These are phyloP conservation scores for Zaprionus gabonicus DNA, from an alignment of 1,140 invertebrate species.

Conservation along the genomic window DNA sequence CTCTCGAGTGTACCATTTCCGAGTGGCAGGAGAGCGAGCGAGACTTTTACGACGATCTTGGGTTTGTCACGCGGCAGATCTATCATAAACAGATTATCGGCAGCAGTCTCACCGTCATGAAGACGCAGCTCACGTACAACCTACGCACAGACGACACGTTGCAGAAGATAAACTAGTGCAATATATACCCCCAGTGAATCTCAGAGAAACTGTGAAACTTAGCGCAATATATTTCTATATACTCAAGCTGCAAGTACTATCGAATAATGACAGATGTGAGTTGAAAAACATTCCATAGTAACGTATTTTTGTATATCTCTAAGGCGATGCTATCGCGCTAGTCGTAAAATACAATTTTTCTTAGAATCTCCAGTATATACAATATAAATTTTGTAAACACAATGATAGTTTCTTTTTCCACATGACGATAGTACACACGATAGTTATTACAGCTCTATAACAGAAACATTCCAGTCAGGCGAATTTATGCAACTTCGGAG, in stretches of 20 bases:
- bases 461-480: neutral
- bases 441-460: neutral
- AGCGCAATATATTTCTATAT: conserved; percentile 53
- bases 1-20: conserved; percentile 74
- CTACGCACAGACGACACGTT: conserved; percentile 58
- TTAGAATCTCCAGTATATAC: neutral
- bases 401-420: neutral
- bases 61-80: conserved; percentile 78
- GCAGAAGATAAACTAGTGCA: conserved; percentile 67
- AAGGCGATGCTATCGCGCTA: neutral
- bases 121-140: conserved; percentile 72
- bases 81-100: conserved; percentile 83
- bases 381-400: neutral
- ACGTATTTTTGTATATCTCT: conserved; percentile 4
- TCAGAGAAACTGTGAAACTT: conserved; percentile 53
- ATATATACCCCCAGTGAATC: conserved; percentile 40
- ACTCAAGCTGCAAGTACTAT: conserved; percentile 7
- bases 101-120: conserved; percentile 77
- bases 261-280: neutral
- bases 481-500: neutral
- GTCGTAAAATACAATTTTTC: neutral
- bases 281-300: neutral
- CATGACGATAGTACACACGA: neutral
- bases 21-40: conserved; percentile 81
- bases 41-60: conserved; percentile 73